phyloP scores from a whole-genome alignment of 2,797 vertebrate species.

The Melanotaenia boesemani region DNA sequence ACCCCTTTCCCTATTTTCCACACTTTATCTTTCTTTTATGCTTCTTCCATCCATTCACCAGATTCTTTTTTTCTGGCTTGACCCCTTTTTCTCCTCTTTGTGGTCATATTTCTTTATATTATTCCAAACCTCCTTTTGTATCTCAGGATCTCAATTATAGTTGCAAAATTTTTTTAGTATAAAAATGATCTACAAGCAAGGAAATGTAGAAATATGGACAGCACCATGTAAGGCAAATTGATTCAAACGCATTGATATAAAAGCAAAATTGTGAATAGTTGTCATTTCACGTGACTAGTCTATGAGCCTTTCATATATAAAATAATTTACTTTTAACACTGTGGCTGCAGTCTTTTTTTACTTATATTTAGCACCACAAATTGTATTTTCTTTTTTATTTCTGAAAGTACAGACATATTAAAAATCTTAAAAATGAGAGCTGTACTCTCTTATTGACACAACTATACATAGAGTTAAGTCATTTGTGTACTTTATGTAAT shows the following conservation, averaged over 20 bases:
- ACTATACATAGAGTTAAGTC: not conserved
- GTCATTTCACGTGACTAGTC: not conserved
- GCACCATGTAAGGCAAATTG: slow-evolving; percentile 2
- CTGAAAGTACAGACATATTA: not conserved
- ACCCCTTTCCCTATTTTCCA: slow-evolving; percentile 65
- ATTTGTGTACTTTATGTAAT: not conserved
- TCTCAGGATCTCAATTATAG: not conserved
- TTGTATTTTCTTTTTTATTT: not conserved
- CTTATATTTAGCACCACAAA: not conserved
- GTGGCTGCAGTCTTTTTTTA: not conserved
- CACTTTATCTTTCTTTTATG: slow-evolving; percentile 70
- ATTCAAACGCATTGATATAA: not conserved
- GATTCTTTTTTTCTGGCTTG: slow-evolving; percentile 37
- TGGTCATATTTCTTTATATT: slow-evolving; percentile 37
- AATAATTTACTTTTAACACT: not conserved
- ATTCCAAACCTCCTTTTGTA: slow-evolving; percentile 7
- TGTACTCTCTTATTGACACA: not conserved
- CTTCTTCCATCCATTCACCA: slow-evolving; percentile 33
- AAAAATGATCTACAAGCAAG: not conserved
- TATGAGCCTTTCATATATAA: not conserved
- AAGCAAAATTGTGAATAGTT: no score
- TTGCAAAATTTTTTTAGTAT: not conserved
- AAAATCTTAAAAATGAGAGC: not conserved
- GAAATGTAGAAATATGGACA: not conserved
- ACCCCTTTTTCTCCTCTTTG: slow-evolving; percentile 50